Base-by-base conservation (phyloP, 2,113 vertebrate genomes). In the Terrapene triunguis region DNA sequence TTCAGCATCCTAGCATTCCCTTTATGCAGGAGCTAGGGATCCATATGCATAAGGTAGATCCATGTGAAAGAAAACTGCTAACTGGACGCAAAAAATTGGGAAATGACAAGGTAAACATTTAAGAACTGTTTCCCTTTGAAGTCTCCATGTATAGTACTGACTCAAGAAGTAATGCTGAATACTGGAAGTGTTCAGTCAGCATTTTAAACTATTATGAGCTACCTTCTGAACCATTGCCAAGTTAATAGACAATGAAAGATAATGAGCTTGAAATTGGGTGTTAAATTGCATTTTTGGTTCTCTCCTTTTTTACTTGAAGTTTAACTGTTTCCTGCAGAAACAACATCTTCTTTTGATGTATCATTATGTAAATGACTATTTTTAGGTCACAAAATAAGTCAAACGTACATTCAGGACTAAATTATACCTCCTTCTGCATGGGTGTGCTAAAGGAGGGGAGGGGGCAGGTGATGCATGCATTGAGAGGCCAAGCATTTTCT, bases 211-310 rank as follows among this genome's bases (percentile, higher is more conserved):
- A 98, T 98, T 98, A 98, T 98, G 98, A 99, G 98, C 98, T 98
- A 98, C 98, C 98, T 98, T 98, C 98, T 98, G 98, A 98, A 98
- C 98, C 98, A 98, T 98, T 98, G 98, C 98, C 98, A 99, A 98
- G 98, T 99, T 98, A 99, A 99, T 99, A 99, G 98, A 98, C 98
- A 99, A 99, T 98, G 98, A 99, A 99, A 99, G 98, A 99, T 99
- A 99, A 99, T 99, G 98, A 98, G 98, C 98, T 98, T 99, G 98
- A 99, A 99, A 99, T 98, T 99, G 98, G 98, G 98, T 98, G 98
- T 98, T 99, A 98, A 99, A 99, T 99, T 98, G 98, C 98, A 98
- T 98, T 98, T 99, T 99, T 98, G 98, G 98, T 98, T 98, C 97
- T 98, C 97, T 98, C 95, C 80, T 65, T 84, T 96, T 98, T 97